Conservation (phyloP, 2,888 invertebrate species). For the Thecocarcelia acutangulata region DNA sequence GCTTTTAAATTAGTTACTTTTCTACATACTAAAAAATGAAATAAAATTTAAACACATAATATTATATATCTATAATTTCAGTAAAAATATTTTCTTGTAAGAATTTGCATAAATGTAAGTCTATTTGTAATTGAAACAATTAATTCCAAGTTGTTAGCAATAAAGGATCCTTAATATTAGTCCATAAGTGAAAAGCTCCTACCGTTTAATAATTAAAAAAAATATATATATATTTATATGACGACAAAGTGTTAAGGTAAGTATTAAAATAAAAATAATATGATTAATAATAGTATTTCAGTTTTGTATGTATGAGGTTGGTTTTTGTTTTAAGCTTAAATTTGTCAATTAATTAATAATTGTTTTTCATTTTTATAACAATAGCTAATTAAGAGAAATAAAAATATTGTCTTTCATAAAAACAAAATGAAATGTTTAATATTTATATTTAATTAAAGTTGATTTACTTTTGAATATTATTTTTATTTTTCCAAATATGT, state of each 20-base stretch:
- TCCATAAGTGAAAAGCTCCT: conserved; percentile 39
- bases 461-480: conserved; percentile 1
- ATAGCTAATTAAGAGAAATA: conserved; percentile 41
- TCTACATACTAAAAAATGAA: conserved; percentile 26
- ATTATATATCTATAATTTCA: conserved; percentile 7
- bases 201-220: conserved; percentile 23
- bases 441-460: conserved; percentile 3
- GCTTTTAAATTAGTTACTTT: conserved; percentile 36
- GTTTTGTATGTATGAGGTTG: conserved; percentile 66
- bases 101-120: conserved; percentile 12
- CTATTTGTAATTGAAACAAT: conserved; percentile 17
- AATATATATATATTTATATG: not conserved
- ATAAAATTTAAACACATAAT: conserved; percentile 26
- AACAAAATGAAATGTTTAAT: conserved; percentile 30
- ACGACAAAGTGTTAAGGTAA: conserved; percentile 12
- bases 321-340: conserved; percentile 61
- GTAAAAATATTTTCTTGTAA: conserved; percentile 18
- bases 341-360: conserved; percentile 39
- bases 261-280: conserved; percentile 17
- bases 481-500: conserved; percentile 1
- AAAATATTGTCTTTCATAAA: conserved; percentile 65
- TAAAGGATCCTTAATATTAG: conserved; percentile 25
- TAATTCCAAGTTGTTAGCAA: conserved; percentile 36
- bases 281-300: conserved; percentile 61
- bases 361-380: conserved; percentile 29